Base-by-base conservation (phyloP, 2,797 vertebrate species). In the Labeo calbasu region DNA sequence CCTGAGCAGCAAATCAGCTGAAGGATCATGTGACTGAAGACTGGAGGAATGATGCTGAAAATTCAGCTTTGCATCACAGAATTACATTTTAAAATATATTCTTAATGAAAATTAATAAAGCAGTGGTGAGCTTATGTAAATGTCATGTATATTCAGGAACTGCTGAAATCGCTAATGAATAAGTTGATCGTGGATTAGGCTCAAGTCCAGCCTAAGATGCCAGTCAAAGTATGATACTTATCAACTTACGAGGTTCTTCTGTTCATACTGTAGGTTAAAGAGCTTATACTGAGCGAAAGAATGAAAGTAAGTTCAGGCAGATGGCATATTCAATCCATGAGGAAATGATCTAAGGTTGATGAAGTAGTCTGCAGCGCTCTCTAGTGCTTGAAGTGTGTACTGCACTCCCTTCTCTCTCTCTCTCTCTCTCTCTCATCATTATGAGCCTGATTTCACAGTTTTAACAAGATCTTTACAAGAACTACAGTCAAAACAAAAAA, bases 351-450 rank as follows among this genome's bases (percentile, higher is more conserved):
- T 28, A 1, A 32, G 23, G 10, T 6, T 23, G 50, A n/a, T 48
- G 46, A 46, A 32, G 23, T 46, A 86, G 89, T 21, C 88, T 88
- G 84, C 93, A 85, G 88, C 90, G 85, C 91, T 91, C 93, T 89
- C 94, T 93, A 84, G 91, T 92, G 93, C 82, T 51, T 0, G 1
- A 0, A 19, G 9, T 68, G 1, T 55, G 0, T 68, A 25, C 48
- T 88, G 76, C 83, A 81, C 0, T 53, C 0, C 0, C 2, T 3
- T 32, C 36, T 4, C 8, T 69, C 32, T 48, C n/a, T 59, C 32
- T 59, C 79, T 40, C 12, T 36, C 23, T 3, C n/a, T 23, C 61
- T 59, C 55, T 46, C 69, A 32, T 32, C 25, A 57, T 76, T 10
- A 57, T 76, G 13, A 76, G 32, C 32, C 36, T 40, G 73, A 76